phyloP scores from a whole-genome alignment of 1,140 invertebrate species.

The Hypsibius dujardini region DNA sequence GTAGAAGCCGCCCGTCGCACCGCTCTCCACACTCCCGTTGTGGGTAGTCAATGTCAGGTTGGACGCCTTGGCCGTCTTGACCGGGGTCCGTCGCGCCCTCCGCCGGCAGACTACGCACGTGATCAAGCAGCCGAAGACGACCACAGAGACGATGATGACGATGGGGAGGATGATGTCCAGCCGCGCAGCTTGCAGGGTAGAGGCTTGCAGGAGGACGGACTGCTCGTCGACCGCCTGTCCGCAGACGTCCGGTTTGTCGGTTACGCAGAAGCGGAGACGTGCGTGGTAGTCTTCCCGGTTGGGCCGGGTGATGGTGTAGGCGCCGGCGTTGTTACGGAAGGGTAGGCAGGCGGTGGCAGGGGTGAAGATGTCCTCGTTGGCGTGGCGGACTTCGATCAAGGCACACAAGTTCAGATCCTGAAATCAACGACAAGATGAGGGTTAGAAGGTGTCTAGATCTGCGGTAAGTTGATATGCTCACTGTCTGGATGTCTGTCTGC shows the following conservation, averaged over 20 bases:
- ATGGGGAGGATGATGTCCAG: conserved; percentile 13
- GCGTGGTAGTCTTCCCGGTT: background rate
- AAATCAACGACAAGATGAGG: background rate
- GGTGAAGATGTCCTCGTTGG: too few relatives aligned
- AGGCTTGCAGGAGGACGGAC: conserved; percentile 9
- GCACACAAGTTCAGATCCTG: conserved; percentile 2
- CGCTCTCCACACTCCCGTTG: background rate
- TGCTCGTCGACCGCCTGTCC: background rate
- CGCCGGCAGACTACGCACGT: background rate
- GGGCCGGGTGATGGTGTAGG: conserved; percentile 1
- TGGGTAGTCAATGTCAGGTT: conserved; percentile 6
- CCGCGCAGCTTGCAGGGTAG: background rate
- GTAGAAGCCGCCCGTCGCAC: background rate
- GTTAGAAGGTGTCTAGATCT: background rate
- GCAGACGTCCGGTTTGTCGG: background rate
- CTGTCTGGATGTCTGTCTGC: background rate
- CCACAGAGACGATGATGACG: background rate
- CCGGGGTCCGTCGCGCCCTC: background rate
- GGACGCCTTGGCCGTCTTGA: conserved; percentile 9
- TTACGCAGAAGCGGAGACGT: background rate
- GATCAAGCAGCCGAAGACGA: background rate
- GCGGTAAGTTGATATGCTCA: background rate
- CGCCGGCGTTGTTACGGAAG: background rate
- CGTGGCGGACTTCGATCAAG: background rate
- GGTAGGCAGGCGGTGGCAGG: too few relatives aligned